These are phyloP conservation scores for Cantharis nigra DNA, from an alignment of 2,888 invertebrate genomes.

Conservation along the genomic window DNA sequence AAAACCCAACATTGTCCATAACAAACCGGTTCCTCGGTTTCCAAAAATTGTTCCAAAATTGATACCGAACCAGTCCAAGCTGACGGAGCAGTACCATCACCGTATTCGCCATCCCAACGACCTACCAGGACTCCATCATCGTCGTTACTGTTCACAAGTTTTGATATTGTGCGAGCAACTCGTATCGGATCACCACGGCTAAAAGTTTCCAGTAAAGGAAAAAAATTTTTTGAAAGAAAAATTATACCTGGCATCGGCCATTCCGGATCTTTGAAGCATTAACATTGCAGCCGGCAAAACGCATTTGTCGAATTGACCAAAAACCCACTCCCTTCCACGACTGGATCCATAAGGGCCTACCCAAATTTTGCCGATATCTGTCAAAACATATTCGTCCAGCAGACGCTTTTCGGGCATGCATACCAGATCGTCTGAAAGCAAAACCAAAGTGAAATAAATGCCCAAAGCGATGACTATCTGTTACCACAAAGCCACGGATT, in stretches of 20 bases:
- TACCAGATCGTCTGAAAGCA: conserved; percentile 70
- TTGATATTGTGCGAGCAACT: conserved; percentile 71
- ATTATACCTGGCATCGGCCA: conserved; percentile 61
- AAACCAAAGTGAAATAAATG: conserved; percentile 12
- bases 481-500: conserved; percentile 84
- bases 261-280: conserved; percentile 69
- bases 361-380: conserved; percentile 87
- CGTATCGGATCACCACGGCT: conserved; percentile 72
- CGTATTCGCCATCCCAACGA: conserved; percentile 75
- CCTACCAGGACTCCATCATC: conserved; percentile 77
- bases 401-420: conserved; percentile 72
- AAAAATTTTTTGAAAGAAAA: not conserved
- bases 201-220: conserved; percentile 4
- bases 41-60: conserved; percentile 73
- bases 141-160: conserved; percentile 75
- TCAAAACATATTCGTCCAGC: conserved; percentile 77
- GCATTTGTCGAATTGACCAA: conserved; percentile 77
- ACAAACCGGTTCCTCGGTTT: conserved; percentile 67
- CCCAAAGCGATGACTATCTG: conserved; percentile 17
- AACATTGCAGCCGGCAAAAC: conserved; percentile 73
- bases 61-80: conserved; percentile 82
- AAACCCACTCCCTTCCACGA: conserved; percentile 81
- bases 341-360: conserved; percentile 74
- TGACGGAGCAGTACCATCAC: conserved; percentile 74
- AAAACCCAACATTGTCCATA: conserved; percentile 92